phyloP scores from a whole-genome alignment of 2,797 vertebrate species.

The Sebastes paucispinis region DNA sequence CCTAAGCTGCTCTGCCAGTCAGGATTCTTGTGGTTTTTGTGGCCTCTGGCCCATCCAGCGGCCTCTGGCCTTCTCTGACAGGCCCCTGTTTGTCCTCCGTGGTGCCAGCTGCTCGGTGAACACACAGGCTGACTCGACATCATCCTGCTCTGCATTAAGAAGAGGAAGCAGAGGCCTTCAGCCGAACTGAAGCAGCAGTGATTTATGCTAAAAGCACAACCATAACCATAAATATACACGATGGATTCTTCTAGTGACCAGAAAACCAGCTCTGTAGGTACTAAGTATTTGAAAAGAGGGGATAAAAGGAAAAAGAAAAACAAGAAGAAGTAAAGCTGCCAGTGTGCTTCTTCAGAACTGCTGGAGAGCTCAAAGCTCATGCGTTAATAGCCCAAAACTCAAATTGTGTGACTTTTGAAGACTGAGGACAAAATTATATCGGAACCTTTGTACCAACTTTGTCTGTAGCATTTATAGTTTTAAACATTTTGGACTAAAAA shows the following conservation, averaged over 20 bases:
- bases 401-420: not conserved
- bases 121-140: slow-evolving; percentile 35
- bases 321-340: not conserved
- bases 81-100: slow-evolving; percentile 35
- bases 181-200: slow-evolving; percentile 2
- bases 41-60: slow-evolving; percentile 38
- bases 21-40: slow-evolving; percentile 68
- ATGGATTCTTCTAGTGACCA: not conserved
- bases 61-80: slow-evolving; percentile 43
- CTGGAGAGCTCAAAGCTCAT: not conserved
- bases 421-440: not conserved
- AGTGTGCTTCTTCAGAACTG: not conserved
- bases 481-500: not conserved
- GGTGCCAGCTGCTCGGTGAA: slow-evolving; percentile 53
- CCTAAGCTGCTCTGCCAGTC: slow-evolving; percentile 11
- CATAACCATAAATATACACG: slow-evolving; percentile 9
- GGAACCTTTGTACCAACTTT: not conserved
- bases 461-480: not conserved
- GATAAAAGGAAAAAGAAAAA: not conserved
- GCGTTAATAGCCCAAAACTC: not conserved
- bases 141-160: slow-evolving; percentile 8
- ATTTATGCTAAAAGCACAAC: slow-evolving; percentile 20
- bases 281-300: not conserved
- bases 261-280: not conserved
- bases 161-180: slow-evolving; percentile 26